phyloP scores from a whole-genome alignment of 2,113 vertebrate species.

The Ovibos moschatus region DNA sequence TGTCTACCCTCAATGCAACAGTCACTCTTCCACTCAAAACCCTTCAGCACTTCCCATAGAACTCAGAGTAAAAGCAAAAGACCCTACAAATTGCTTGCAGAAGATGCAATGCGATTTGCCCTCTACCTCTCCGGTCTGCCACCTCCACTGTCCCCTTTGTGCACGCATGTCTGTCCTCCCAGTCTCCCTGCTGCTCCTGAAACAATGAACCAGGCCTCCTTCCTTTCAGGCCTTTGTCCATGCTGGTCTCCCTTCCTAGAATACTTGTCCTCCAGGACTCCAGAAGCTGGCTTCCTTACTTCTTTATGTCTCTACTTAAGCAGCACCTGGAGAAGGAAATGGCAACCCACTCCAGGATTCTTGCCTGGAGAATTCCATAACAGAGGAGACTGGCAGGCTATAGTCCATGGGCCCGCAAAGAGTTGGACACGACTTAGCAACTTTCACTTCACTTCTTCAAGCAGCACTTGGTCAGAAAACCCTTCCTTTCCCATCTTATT shows the following conservation, averaged over 20 bases:
- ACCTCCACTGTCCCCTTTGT: not conserved
- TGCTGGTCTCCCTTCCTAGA: not conserved
- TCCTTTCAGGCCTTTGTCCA: not conserved
- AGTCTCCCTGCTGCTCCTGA: not conserved
- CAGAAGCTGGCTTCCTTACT: not conserved
- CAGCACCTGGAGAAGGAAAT: not conserved
- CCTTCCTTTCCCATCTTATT: not conserved
- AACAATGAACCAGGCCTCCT: not conserved
- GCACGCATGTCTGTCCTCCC: fast-evolving
- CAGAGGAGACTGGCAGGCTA: not conserved
- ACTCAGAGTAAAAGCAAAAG: not conserved
- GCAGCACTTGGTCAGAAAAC: not conserved
- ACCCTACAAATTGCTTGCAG: not conserved
- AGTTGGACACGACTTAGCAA: not conserved
- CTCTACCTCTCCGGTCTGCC: not conserved
- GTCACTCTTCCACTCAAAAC: not conserved
- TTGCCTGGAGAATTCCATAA: not conserved
- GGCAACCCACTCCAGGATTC: not conserved
- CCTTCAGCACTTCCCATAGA: not conserved
- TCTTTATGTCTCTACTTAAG: not conserved
- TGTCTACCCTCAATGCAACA: not conserved
- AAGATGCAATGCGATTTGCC: not conserved
- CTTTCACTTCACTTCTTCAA: not conserved
- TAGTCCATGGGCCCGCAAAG: not conserved
- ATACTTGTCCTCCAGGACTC: not conserved